phyloP scores from a whole-genome alignment of 2,888 invertebrate species.

The Rhingia rostrata region DNA sequence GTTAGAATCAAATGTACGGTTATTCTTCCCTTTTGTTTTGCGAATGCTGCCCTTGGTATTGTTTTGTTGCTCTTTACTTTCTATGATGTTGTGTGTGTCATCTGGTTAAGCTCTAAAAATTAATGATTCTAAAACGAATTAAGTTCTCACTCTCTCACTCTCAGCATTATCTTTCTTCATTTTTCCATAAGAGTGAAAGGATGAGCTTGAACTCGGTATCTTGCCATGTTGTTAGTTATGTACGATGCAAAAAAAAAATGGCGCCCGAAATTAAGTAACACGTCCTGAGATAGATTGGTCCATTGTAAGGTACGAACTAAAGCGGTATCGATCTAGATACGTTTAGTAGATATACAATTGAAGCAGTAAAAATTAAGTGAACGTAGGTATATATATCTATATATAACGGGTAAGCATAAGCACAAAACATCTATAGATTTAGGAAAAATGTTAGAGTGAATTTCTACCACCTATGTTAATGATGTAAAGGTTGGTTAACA shows the following conservation, averaged over 20 bases:
- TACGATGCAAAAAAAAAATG: conserved; percentile 64
- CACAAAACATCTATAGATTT: no score
- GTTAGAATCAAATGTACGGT: conserved; percentile 56
- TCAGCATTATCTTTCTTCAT: not conserved
- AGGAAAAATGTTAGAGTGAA: no score
- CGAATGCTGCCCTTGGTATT: conserved; percentile 54
- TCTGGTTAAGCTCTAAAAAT: conserved; percentile 83
- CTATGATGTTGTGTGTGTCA: conserved; percentile 78
- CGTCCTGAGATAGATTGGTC: conserved; percentile 38
- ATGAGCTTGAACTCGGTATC: conserved; percentile 1
- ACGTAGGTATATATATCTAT: no score
- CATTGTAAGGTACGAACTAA: conserved; percentile 12
- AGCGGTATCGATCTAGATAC: conserved; percentile 66
- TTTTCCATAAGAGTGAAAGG: conserved; percentile 11
- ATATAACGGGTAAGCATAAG: no score
- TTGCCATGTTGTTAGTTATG: no score
- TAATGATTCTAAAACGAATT: conserved; percentile 79
- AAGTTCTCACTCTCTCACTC: conserved; percentile 56
- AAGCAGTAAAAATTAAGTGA: no score
- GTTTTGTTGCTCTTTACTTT: conserved; percentile 50
- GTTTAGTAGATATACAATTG: not conserved
- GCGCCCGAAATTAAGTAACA: conserved; percentile 70
- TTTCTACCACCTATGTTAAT: no score
- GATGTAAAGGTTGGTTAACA: no score
- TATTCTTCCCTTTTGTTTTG: conserved; percentile 68